Evolutionary conservation across 1,140 invertebrate genomes (phyloP), one percentile per base, ranked within the genome.

Genomic region (Subanguina moxae): DNA sequence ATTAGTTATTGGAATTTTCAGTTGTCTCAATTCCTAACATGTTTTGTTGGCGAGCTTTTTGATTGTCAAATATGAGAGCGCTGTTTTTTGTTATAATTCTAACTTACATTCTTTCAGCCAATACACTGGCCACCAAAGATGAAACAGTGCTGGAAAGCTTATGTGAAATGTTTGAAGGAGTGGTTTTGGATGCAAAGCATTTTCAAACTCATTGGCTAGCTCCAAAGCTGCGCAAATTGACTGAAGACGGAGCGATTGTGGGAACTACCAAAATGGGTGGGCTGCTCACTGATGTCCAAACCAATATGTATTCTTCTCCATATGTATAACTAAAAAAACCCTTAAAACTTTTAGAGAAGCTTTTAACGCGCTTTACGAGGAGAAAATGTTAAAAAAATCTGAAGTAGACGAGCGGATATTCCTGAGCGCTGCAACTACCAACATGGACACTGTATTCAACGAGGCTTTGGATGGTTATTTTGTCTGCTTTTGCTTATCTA

Each of bases 331-430:
- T 38, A 38, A 38, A 38, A 38, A 65, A 67, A 65, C 30, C 3
- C 32, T 38, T 3, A 70, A 71, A 19, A 69, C 21, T 78, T 59
- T 21, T 45, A 63, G 63, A 19, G 38, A 68, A 75, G 15, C 42
- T 32, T 43, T 86, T 0, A 87, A 90, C 73, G 90, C 89, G 82
- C 85, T 88, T 27, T 97, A 97, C 82, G 93, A 96, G 83, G 89
- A 90, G 70, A 91, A 91, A 84, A 89, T 96, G 43, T 84, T 95
- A 15, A 93, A 88, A 82, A 89, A 90, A 62, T 92, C 93, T 3
- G 92, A 96, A 85, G 93, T 97, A 84, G 94, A 98, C 82, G 94
- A 98, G 84, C 87, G 93, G 80, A 91, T 97, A 81, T 93, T 96
- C 85, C 76, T 86, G 81, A 87, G 86, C 48, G 58, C 66, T 1